Percentiles rank a stretch among this genome's conserved stretches.
These are phyloP conservation scores for Sycophila texana DNA, from an alignment of 2,888 invertebrate genomes.

Conservation along the genomic window DNA sequence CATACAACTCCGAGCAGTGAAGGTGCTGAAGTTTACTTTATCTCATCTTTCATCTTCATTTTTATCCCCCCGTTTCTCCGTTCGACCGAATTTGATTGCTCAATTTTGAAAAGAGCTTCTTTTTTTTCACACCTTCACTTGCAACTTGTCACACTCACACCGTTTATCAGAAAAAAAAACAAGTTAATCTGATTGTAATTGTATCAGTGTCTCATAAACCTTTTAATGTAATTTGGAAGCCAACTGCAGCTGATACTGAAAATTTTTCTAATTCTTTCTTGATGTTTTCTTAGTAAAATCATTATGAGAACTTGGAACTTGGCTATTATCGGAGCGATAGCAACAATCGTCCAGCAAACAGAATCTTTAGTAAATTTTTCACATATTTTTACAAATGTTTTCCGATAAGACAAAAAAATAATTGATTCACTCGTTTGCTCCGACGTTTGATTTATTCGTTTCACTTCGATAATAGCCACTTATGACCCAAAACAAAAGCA, in stretches of 20 bases:
- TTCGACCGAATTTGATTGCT: neutral
- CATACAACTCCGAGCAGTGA: slow-evolving; percentile 48
- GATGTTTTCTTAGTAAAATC: slow-evolving; percentile 19
- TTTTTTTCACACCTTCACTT: slow-evolving; percentile 52
- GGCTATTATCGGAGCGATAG: slow-evolving; percentile 22
- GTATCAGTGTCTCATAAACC: slow-evolving; percentile 37
- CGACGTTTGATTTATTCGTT: neutral
- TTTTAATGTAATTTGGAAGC: slow-evolving; percentile 13
- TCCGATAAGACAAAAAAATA: no score
- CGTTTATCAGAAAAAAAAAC: slow-evolving; percentile 12
- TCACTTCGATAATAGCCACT: slow-evolving; percentile 29
- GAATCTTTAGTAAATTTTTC: neutral
- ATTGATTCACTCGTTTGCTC: neutral
- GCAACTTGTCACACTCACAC: slow-evolving; percentile 42
- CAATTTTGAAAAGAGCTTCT: neutral
- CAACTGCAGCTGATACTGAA: slow-evolving; percentile 56
- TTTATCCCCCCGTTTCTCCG: slow-evolving; percentile 2
- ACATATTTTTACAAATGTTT: no score
- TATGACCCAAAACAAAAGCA: slow-evolving; percentile 42
- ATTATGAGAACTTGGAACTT: slow-evolving; percentile 20
- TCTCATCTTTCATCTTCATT: slow-evolving; percentile 27
- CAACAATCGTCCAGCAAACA: neutral
- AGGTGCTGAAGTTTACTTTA: slow-evolving; percentile 49
- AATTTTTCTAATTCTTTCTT: slow-evolving; percentile 39
- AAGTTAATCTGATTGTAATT: slow-evolving; percentile 4